Base-by-base conservation (phyloP, 2,888 invertebrate species). In the Ecliptopera silaceata region DNA sequence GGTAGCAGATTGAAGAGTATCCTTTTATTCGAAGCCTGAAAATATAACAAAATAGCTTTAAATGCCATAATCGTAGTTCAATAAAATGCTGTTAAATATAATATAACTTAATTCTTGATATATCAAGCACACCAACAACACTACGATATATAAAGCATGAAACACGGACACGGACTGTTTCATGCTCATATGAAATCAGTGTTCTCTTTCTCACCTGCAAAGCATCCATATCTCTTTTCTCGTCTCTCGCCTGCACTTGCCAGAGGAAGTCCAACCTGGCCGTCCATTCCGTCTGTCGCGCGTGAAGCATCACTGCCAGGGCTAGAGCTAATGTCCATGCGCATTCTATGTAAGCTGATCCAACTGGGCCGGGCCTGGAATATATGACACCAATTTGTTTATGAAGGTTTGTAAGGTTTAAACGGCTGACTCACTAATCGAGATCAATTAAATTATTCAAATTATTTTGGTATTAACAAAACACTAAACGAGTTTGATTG, bases 151-250 rank as follows among this genome's bases (percentile, higher is more conserved):
- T n/a, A n/a, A n/a, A n/a, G n/a, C n/a, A n/a, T n/a, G n/a, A n/a
- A n/a, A n/a, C n/a, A n/a, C n/a, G n/a, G n/a, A n/a, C n/a, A n/a
- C n/a, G n/a, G n/a, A n/a, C n/a, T n/a, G n/a, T n/a, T n/a, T n/a
- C n/a, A n/a, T n/a, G n/a, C 20, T 20, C 3, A 20, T 20, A 20
- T 3, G 2, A 2, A 4, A 20, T 20, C 20, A 20, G 20, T 4
- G 3, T 26, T 26, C 26, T 26, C 26, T 26, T 26, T 22, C 15
- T 22, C 31, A 88, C 90, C 82, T 90, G 97, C 62, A 98, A 83
- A n/a, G 97, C 96, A 70, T 96, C 96, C 97, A 98, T 97, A 82
- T 97, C 97, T 49, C 95, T 93, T 82, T 97, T 97, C 87, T 98
- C 97, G 77, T 97, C 97, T 48, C 96, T 94, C 3, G 97, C 97